Evolutionary conservation across 2,113 vertebrate genomes (phyloP).

Genomic region (Oenanthe melanoleuca): DNA sequence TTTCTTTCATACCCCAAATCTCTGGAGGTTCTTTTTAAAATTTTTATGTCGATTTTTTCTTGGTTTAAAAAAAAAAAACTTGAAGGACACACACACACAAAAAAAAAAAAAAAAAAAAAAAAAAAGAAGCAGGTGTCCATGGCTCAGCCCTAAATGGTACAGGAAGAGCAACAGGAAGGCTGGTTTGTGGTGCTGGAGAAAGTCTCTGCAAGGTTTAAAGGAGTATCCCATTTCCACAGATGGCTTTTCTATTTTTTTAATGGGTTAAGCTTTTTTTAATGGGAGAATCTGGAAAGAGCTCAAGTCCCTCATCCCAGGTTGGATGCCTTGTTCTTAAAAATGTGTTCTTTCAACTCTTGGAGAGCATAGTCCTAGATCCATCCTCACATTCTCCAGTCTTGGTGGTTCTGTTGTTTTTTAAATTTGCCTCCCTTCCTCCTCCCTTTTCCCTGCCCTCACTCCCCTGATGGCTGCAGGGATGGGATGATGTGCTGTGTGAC

Average conservation of each 20-base stretch:
- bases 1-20: background rate
- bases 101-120: too few species aligned
- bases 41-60: background rate
- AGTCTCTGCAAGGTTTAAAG: background rate
- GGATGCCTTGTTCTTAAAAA: background rate
- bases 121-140: background rate
- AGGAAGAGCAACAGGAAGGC: background rate
- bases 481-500: too few species aligned
- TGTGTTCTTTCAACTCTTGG: background rate
- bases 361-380: background rate
- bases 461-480: background rate
- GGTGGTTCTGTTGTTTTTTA: background rate
- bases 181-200: background rate
- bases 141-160: background rate
- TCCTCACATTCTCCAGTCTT: background rate
- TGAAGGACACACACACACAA: background rate
- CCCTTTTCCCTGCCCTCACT: background rate
- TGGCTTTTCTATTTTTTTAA: background rate
- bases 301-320: background rate
- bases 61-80: background rate
- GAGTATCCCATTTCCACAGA: background rate
- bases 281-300: background rate
- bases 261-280: background rate
- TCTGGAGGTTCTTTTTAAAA: background rate
- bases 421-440: too few species aligned